phyloP scores from a whole-genome alignment of 23 tunicate species.

The Aplidium turbinatum region DNA sequence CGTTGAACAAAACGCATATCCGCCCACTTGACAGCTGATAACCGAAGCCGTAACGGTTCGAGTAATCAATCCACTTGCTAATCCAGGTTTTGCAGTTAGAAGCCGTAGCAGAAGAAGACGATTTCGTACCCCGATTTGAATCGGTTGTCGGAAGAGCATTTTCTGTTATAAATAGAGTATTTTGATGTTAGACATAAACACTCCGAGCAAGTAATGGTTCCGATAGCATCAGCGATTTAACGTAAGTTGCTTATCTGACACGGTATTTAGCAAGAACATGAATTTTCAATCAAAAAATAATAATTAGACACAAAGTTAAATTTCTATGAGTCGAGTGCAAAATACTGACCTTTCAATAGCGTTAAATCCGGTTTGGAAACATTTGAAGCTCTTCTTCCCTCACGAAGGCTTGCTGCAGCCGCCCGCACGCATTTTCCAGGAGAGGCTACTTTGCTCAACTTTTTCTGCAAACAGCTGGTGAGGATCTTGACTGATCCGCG shows the following conservation, averaged over 20 bases:
- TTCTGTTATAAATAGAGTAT: neutral
- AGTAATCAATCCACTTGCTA: slow-evolving; percentile 98
- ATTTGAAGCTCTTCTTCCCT: neutral
- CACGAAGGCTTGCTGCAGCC: slow-evolving; percentile 17
- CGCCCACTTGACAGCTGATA: slow-evolving; percentile 89
- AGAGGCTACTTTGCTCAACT: slow-evolving; percentile 31
- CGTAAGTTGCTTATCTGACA: neutral
- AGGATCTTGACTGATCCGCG: slow-evolving; percentile 41
- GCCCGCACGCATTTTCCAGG: slow-evolving; percentile 65
- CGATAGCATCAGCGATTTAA: too few relatives aligned
- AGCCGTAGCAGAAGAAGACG: neutral
- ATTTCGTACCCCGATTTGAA: neutral
- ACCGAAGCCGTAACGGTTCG: slow-evolving; percentile 97
- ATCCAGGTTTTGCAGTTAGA: slow-evolving; percentile 50
- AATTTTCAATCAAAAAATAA: neutral
- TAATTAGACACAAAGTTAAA: neutral
- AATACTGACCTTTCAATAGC: neutral
- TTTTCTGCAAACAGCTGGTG: slow-evolving; percentile 43
- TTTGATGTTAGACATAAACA: neutral
- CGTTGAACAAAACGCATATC: slow-evolving; percentile 90
- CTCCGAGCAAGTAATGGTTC: too few relatives aligned
- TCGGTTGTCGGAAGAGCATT: neutral
- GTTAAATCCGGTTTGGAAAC: neutral
- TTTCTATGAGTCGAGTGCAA: neutral
- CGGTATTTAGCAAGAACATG: neutral